Evolutionary conservation across 1,140 invertebrate species (phyloP).

Genomic region (Drosophila suzukii): DNA sequence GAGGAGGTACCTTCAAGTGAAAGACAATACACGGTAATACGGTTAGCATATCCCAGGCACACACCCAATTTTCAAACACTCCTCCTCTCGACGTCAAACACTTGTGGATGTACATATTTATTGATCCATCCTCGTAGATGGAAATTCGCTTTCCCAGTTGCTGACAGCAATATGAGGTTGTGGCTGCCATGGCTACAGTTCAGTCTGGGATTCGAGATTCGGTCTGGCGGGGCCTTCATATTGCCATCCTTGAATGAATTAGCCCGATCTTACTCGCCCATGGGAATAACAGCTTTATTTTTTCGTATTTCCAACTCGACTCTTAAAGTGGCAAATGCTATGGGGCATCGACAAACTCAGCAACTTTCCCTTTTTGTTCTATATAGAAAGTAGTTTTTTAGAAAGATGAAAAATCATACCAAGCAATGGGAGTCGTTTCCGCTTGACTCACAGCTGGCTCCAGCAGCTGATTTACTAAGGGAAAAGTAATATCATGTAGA

Average conservation of each 20-base stretch:
- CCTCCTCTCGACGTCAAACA: neutral
- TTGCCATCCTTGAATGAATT: conserved; percentile 15
- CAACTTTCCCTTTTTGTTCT: neutral
- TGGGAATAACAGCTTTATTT: conserved; percentile 1
- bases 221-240: neutral
- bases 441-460: conserved; percentile 28
- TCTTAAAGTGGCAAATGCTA: conserved; percentile 10
- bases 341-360: neutral
- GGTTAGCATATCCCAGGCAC: neutral
- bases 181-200: conserved; percentile 11
- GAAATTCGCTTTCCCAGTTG: conserved; percentile 23
- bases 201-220: neutral
- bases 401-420: conserved; percentile 28
- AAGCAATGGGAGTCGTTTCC: conserved; percentile 29
- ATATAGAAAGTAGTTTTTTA: conserved; percentile 3
- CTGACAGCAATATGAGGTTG: conserved; percentile 21
- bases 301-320: neutral
- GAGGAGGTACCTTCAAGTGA: conserved; percentile 6
- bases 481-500: conserved; percentile 62
- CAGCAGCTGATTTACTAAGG: conserved; percentile 54
- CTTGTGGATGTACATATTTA: neutral
- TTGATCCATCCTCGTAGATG: conserved; percentile 10
- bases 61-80: neutral
- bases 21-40: neutral
- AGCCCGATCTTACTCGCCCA: neutral